A percentile compares a stretch with the other conserved stretches of the same genome.
Evolutionary conservation across 2,888 invertebrate genomes (phyloP).

Genomic region (Meliscaeva auricollis): DNA sequence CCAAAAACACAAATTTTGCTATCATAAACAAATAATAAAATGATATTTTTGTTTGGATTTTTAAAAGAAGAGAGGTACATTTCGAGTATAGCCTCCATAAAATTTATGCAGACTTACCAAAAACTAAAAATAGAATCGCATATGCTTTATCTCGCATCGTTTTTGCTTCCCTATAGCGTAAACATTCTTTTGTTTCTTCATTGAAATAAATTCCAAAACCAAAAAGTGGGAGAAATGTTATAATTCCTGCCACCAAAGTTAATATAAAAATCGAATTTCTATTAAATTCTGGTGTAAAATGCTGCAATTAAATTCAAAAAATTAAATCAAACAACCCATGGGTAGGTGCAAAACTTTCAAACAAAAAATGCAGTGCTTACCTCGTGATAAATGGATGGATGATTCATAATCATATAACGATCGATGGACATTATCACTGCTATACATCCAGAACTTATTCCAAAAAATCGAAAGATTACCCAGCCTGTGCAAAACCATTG

Average conservation of each 20-base stretch:
- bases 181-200: conserved; percentile 85
- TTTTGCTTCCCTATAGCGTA: conserved; percentile 90
- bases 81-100: no score
- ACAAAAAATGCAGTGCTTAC: conserved; percentile 83
- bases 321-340: no score
- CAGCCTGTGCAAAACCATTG: conserved; percentile 84
- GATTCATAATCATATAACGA: conserved; percentile 93
- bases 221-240: conserved; percentile 90
- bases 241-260: conserved; percentile 88
- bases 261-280: conserved; percentile 89
- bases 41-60: no score
- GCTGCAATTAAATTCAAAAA: conserved; percentile 85
- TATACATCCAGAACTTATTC: conserved; percentile 94
- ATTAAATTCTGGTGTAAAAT: conserved; percentile 91
- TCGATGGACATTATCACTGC: conserved; percentile 95
- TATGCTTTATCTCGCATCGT: conserved; percentile 88
- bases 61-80: no score
- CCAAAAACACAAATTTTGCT: no score
- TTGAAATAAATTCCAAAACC: conserved; percentile 91
- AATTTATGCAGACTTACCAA: conserved; percentile 86
- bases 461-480: conserved; percentile 92
- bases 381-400: conserved; percentile 95
- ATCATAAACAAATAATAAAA: no score
- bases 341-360: neutral
- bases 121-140: conserved; percentile 90